Conservation (phyloP, 2,113 vertebrate species). For the Coracopsis vasa region DNA sequence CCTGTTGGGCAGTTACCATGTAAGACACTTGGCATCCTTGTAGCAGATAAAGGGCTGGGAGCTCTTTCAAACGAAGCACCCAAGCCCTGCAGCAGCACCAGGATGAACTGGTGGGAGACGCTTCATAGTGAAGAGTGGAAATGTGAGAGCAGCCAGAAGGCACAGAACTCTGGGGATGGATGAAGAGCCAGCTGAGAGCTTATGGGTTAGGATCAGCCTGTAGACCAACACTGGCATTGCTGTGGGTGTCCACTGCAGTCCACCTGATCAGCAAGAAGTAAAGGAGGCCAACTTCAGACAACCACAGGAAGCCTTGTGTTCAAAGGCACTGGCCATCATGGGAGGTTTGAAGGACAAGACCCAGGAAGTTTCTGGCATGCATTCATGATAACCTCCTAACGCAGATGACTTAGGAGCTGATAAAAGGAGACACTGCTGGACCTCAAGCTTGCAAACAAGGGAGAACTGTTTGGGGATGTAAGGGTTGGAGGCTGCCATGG, state of each 20-base stretch:
- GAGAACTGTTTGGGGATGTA: neutral
- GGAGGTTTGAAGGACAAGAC: neutral
- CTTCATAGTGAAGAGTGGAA: neutral
- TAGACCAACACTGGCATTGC: fast-evolving
- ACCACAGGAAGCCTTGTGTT: neutral
- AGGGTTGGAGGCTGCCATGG: neutral
- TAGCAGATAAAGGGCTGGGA: neutral
- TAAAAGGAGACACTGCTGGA: neutral
- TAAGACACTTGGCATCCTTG: neutral
- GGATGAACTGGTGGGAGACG: neutral
- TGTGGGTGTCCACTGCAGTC: neutral
- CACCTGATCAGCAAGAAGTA: neutral
- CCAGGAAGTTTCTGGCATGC: neutral
- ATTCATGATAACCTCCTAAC: neutral
- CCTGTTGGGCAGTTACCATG: fast-evolving
- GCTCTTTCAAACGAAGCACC: neutral
- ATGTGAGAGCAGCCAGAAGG: neutral
- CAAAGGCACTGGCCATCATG: neutral
- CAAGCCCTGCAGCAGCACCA: neutral
- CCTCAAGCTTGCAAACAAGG: fast-evolving
- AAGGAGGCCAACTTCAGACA: neutral
- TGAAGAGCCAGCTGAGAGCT: neutral
- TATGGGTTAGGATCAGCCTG: neutral
- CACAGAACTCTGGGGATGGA: neutral
- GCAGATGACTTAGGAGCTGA: neutral